A percentile compares a stretch with the other conserved stretches of the same genome.
Conservation (phyloP, 2,113 vertebrate genomes). For the Onychostoma macrolepis region DNA sequence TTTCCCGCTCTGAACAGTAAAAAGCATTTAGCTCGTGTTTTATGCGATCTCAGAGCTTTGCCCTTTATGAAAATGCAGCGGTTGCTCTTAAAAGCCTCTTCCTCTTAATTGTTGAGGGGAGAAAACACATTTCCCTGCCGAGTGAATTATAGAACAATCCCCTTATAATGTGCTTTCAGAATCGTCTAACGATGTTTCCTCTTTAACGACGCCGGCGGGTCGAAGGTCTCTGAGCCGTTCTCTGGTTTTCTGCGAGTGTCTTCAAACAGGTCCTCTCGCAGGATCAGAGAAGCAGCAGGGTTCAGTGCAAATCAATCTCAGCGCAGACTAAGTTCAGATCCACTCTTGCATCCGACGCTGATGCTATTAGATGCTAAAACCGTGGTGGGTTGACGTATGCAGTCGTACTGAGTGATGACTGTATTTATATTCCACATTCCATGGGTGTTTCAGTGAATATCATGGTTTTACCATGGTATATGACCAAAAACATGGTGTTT, state of each 20-base stretch:
- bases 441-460: too few relatives aligned
- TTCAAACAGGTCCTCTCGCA: background rate
- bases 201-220: slow-evolving; percentile 33
- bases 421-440: too few relatives aligned
- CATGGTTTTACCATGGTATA: background rate
- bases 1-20: slow-evolving; percentile 41
- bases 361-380: too few relatives aligned
- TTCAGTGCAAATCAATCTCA: background rate
- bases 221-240: slow-evolving; percentile 12
- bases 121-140: slow-evolving; percentile 30
- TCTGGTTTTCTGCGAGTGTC: background rate
- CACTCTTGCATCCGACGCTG: background rate
- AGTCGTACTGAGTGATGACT: too few relatives aligned
- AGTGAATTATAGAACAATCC: slow-evolving; percentile 51
- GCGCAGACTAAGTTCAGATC: background rate
- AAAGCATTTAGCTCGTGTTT: slow-evolving; percentile 50
- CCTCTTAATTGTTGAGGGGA: slow-evolving; percentile 56
- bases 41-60: slow-evolving; percentile 43
- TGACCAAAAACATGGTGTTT: background rate
- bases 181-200: slow-evolving; percentile 55
- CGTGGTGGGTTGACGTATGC: too few relatives aligned
- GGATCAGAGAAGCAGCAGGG: background rate
- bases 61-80: slow-evolving; percentile 62
- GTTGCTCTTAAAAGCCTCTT: slow-evolving; percentile 59
- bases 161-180: slow-evolving; percentile 57